Evolutionary conservation across 2,113 vertebrate species (phyloP), one percentile per base, ranked within the genome.

Genomic region (Hemiprocne comata): DNA sequence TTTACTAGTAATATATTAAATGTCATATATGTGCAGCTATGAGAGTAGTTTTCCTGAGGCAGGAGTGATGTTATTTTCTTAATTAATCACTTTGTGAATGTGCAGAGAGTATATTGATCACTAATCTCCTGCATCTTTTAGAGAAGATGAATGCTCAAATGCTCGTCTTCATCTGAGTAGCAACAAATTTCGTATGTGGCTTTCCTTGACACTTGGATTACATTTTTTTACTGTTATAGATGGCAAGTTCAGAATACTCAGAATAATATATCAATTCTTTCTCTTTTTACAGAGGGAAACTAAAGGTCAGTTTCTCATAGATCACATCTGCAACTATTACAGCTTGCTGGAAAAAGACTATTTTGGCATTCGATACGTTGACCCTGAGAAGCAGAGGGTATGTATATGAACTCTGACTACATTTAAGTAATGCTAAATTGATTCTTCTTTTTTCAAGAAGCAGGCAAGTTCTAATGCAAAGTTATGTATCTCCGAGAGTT

Each of bases 311-410:
- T 99, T 99, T 97, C 98, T 99, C 67, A 97, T 99, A 94, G 99
- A 99, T 95, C 98, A 99, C 95, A 98, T 99, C 95, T 99, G 99
- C 97, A 99, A 99, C 98, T 99, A 99, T 97, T 99, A 99, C 98
- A 99, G 99, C 96, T 98, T 99, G 74, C 97, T 99, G 95, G 99
- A 99, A 97, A 99, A 99, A 96, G 99, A 99, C 97, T 99, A 99
- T 96, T 99, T 99, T 95, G 99, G 99, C 77, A 99, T 99, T 97
- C 98, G 99, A 97, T 99, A 99, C 61, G 99, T 99, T 97, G 99
- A 99, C 85, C 98, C 98, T 23, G 99, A 99, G 93, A 99, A 99
- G 94, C 99, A 99, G 95, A 98, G 99, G 99, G 99, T 99, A 98
- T 93, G 98, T 98, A 95, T 85, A 31, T 48, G 40, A 85, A 76